phyloP scores from a whole-genome alignment of 2,113 vertebrate genomes.

The Acanthochromis polyacanthus region DNA sequence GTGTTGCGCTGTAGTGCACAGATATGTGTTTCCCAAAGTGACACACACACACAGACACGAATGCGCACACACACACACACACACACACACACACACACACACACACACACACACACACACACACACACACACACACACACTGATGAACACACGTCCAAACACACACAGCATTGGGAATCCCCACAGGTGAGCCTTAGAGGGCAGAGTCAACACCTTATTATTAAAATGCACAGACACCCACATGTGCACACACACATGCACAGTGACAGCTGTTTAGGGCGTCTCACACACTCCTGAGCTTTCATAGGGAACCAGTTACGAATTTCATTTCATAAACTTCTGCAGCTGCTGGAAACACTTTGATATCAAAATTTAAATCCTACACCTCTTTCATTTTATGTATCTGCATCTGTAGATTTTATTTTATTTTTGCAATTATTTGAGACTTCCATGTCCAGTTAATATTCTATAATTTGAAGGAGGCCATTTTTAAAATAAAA shows the following conservation, averaged over 20 bases:
- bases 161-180: conserved; percentile 68
- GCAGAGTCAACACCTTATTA: conserved; percentile 80
- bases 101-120: conserved; percentile 32
- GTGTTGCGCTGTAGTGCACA: conserved; percentile 75
- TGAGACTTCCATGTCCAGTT: no score
- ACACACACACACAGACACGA: conserved; percentile 56
- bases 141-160: conserved; percentile 41
- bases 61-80: conserved; percentile 25
- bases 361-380: neutral
- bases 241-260: conserved; percentile 46
- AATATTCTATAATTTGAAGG: no score
- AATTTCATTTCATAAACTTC: conserved; percentile 8
- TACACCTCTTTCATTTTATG: neutral
- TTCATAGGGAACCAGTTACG: conserved; percentile 13
- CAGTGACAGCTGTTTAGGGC: conserved; percentile 69
- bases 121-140: conserved; percentile 39
- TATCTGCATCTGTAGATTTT: neutral
- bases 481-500: no score
- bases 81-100: conserved; percentile 34
- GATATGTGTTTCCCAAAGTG: conserved; percentile 76
- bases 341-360: neutral
- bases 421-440: neutral
- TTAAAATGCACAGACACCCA: conserved; percentile 77
- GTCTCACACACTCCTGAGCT: conserved; percentile 43
- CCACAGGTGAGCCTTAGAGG: conserved; percentile 76